These are phyloP conservation scores for Neuroterus valhalla DNA, from an alignment of 1,140 invertebrate species.

Conservation along the genomic window DNA sequence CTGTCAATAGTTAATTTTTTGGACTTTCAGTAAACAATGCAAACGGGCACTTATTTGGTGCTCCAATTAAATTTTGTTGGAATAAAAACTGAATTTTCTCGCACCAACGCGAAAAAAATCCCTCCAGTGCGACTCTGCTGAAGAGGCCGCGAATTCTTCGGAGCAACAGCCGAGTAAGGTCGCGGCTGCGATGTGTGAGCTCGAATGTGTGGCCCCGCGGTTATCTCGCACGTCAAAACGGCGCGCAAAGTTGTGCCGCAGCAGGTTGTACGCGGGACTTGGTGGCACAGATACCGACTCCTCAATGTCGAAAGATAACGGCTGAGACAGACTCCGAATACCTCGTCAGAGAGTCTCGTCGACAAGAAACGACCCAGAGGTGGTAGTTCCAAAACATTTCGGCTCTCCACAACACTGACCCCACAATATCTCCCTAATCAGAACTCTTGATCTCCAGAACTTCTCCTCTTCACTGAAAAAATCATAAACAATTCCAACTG, in stretches of 20 bases:
- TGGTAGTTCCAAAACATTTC: slow-evolving; percentile 20
- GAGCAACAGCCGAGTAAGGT: slow-evolving; percentile 5
- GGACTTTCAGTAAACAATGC: too few relatives aligned
- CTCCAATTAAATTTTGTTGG: slow-evolving; percentile 18
- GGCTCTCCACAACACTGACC: background rate
- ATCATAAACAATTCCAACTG: background rate
- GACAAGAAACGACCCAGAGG: slow-evolving; percentile 22
- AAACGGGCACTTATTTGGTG: too few relatives aligned
- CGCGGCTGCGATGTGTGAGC: slow-evolving; percentile 41
- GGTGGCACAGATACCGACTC: slow-evolving; percentile 66
- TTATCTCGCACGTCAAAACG: slow-evolving; percentile 71
- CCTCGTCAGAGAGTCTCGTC: slow-evolving; percentile 44
- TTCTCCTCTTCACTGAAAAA: background rate
- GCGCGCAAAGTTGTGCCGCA: slow-evolving; percentile 66
- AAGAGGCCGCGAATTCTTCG: slow-evolving; percentile 15
- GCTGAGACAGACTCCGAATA: slow-evolving; percentile 44
- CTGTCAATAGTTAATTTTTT: too few relatives aligned
- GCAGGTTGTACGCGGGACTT: slow-evolving; percentile 64
- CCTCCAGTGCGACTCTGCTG: slow-evolving; percentile 27
- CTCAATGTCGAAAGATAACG: slow-evolving; percentile 70
- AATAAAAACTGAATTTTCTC: background rate
- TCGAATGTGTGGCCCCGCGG: slow-evolving; percentile 47
- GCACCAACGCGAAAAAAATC: background rate
- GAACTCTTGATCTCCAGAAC: background rate
- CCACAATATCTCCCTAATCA: slow-evolving; percentile 1